Evolutionary conservation across 2,113 vertebrate species (phyloP), one percentile per base, ranked within the genome.

Genomic region (Spermophilus dauricus): DNA sequence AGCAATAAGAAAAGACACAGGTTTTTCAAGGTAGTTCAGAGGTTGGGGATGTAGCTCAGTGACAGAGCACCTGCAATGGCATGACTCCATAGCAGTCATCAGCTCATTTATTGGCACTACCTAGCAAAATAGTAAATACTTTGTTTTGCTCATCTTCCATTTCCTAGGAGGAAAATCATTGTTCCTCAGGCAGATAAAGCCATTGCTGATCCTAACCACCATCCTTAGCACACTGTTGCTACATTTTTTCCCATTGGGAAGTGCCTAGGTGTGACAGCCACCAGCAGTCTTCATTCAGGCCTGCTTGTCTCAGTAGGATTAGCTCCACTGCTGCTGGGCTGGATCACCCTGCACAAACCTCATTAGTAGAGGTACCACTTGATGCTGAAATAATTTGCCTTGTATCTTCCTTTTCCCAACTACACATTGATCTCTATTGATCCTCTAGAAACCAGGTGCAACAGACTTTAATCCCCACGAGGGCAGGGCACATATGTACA

Each of bases 51-150:
- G 8, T 28, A 42, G 20, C 13, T 86, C 34, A 58, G 12, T 8
- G 28, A n/a, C 18, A 63, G 16, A 11, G 28, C 22, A 39, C 45
- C 53, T 86, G 61, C n/a, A 5, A 14, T 51, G 56, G 53, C 4
- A 37, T 0, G 5, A 0, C 1, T 88, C 45, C n/a, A 9, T 0
- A 1, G 32, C 12, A 32, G 37, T 51, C 63, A 20, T 0, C 34
- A 94, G 63, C 20, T 84, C 42, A 9, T 34, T 81, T n/a, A 63
- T 1, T 42, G 77, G 72, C 0, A 5, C 16, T 2, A 28, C 13
- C 28, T 51, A 42, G 72, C 67, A 28, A 85, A 18, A 30, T 78
- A 42, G 24, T 48, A 18, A 77, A 39, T 18, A 20, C 9, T 24
- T 70, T 16, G 17, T 61, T 86, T 81, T 26, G 48, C 34, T 83